Evolutionary conservation across 2,888 invertebrate genomes (phyloP), one percentile per base, ranked within the genome.

Genomic region (Keiferia lycopersicella): DNA sequence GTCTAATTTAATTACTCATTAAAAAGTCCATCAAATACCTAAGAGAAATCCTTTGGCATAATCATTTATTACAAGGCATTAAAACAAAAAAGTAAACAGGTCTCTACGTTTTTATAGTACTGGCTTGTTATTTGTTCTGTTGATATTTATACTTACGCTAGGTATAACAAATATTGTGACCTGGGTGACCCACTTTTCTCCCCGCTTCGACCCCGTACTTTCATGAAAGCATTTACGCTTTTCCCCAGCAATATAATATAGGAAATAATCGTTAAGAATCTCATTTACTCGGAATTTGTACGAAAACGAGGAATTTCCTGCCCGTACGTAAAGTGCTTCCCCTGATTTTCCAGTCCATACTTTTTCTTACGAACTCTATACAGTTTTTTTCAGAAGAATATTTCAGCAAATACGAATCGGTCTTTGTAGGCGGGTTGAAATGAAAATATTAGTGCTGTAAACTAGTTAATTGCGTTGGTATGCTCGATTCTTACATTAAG

Each of bases 151-250:
- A 41, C 14, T 41, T 14, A 41, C 14, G 41, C 34, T 45, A 45
- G 7, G n/a, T 45, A 26, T 56, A 34, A 56, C 56, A 26, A 56
- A 56, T 56, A 56, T 45, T 16, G 56, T 16, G 8, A 16, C 12
- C 30, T n/a, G 30, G 6, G 56, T 16, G 56, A 56, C 56, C 56
- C 26, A 56, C 34, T 56, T 56, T n/a, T 56, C 30, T 53, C 56
- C 56, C 56, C 14, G n/a, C 56, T 56, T 34, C 56, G 56, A 56
- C 56, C 56, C 4, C 56, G 30, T 56, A 56, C 34, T 53, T 53
- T 10, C 56, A 56, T 26, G 26, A 30, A 56, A 56, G 34, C 34
- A 56, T 56, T 56, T 56, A 56, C 56, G 56, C n/a, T 56, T 56
- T 56, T 3, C 56, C 34, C 6, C 34, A 34, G 56, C 14, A 34